Percentiles rank a stretch among this genome's conserved stretches.
Conservation (phyloP, 2,113 vertebrate genomes). For the Gobiocypris rarus region DNA sequence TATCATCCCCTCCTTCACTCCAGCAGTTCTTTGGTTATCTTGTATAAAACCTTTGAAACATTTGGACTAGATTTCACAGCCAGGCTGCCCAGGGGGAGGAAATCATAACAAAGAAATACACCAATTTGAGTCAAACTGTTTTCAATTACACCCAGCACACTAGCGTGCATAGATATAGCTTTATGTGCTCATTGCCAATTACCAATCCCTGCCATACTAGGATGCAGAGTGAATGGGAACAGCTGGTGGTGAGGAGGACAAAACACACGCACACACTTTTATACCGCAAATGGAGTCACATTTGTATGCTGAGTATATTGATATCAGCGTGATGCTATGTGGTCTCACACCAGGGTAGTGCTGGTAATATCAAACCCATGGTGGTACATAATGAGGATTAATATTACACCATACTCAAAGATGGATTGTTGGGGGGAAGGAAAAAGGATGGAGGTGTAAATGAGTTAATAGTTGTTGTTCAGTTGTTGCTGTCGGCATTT, state of each 20-base stretch:
- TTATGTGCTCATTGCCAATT: slow-evolving; percentile 59
- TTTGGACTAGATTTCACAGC: slow-evolving; percentile 47
- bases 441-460: slow-evolving; percentile 1
- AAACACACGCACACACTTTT: slow-evolving; percentile 45
- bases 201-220: slow-evolving; percentile 54
- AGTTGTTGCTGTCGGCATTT: slow-evolving; percentile 2
- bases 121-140: slow-evolving; percentile 67
- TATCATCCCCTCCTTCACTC: slow-evolving; percentile 29
- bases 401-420: slow-evolving; percentile 41
- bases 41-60: slow-evolving; percentile 36
- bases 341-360: slow-evolving; percentile 44
- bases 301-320: slow-evolving; percentile 53
- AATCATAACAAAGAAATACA: slow-evolving; percentile 64
- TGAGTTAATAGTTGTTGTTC: slow-evolving; percentile 27
- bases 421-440: not conserved
- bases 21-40: slow-evolving; percentile 30
- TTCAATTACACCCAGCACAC: slow-evolving; percentile 63
- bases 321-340: slow-evolving; percentile 50
- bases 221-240: slow-evolving; percentile 60
- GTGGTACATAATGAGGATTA: slow-evolving; percentile 52
- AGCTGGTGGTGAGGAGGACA: slow-evolving; percentile 59
- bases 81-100: slow-evolving; percentile 49
- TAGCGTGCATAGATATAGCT: slow-evolving; percentile 51
- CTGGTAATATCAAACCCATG: slow-evolving; percentile 51
- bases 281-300: slow-evolving; percentile 38